Evolutionary conservation across 2,888 invertebrate species (phyloP), one percentile per base, ranked within the genome.

Genomic region (Vanessa cardui): DNA sequence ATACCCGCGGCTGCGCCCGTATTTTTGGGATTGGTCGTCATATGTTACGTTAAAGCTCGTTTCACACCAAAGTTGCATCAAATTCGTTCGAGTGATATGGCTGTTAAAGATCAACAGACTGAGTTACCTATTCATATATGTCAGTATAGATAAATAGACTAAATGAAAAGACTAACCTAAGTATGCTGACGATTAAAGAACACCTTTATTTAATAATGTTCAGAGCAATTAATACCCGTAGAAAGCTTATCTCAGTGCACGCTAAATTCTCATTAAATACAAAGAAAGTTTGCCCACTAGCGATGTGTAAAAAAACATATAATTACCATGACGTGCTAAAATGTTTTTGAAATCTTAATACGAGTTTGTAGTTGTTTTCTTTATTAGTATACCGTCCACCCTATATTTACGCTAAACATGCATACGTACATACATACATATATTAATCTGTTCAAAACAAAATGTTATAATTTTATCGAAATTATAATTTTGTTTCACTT

Each of bases 221-320:
- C 56, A 54, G 45, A 45, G 21, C 62, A 62, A 60, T 46, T 52
- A 65, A 39, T 52, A 31, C 12, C 49, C n/a, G 45, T 12, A 46
- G 59, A 67, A 58, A 62, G 60, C 64, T 60, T 59, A 67, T 60
- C 66, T 66, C 56, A 56, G 21, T 64, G 62, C 83, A 83, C 81
- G 83, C 81, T 73, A 83, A 79, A 74, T 72, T 77, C 76, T 73
- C 79, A 83, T 85, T 81, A 83, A 76, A 68, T 74, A 69, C 64
- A 71, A 74, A 75, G 76, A 78, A n/a, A 75, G 75, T 71, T 72
- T 72, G 71, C 50, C 49, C 69, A 64, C 64, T 73, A 75, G 74
- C 70, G 72, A 74, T 76, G 74, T 78, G 71, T 69, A 67, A 64
- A 66, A 66, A 74, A 74, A 75, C 69, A 20, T 49, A 70, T 76